Base-by-base conservation (phyloP, 2,888 invertebrate species). In the Loripinus fragilis region DNA sequence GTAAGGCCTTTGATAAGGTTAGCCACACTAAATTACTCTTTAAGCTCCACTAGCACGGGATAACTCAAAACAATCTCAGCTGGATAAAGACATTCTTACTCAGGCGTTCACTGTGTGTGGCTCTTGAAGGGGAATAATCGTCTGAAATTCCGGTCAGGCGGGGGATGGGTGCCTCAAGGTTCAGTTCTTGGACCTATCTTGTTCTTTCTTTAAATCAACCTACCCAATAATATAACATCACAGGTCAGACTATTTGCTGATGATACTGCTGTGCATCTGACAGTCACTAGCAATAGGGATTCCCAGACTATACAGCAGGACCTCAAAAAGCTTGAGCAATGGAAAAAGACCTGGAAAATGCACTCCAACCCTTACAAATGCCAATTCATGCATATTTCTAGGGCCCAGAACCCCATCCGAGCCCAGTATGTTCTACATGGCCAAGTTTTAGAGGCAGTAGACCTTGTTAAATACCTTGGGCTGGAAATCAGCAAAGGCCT, bases 311-410 rank as follows among this genome's bases (percentile, higher is more conserved):
- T 52, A 15, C 23, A 52, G 52, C 2, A 23, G 52, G 52, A 52
- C 52, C 52, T 25, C 25, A 23, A 52, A 15, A 52, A 52, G 7
- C 52, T 52, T 52, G 52, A 25, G 15, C 23, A 23, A 3, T 17
- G 15, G 45, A 20, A 20, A 20, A 45, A 45, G 45, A 45, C 7
- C 3, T 45, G 45, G 45, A 20, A 45, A 45, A 73, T 66, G 73
- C 25, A 67, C 17, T 66, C 67, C n/a, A 50, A 73, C 50, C 69
- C 64, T 10, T 23, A 30, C 10, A 75, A 73, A 41, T 73, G 67
- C 28, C 66, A 66, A 38, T 48, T 50, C 23, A 17, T 73, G 33
- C 73, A 73, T 28, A 52, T 73, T 38, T 48, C 66, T 3, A 33
- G 66, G 12, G 30, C 35, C 23, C 50, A 23, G 55, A 28, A 72